Evolutionary conservation across 1,140 invertebrate genomes (phyloP), one percentile per base, ranked within the genome.

Genomic region (Microplitis demolitor): DNA sequence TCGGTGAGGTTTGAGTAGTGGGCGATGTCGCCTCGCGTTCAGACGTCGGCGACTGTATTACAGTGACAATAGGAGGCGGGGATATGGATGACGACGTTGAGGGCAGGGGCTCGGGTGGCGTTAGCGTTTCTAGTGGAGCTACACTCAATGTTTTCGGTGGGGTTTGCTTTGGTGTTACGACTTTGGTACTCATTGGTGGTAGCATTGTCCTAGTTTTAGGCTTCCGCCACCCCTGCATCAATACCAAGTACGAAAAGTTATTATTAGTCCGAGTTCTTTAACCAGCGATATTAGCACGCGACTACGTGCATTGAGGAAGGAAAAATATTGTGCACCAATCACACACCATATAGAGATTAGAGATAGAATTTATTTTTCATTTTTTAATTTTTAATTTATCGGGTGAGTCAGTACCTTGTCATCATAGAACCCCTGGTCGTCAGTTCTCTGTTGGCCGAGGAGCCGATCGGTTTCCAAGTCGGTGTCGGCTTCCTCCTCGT

Each of bases 351-450:
- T 11, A 45, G 39, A 45, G 11, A 45, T 45, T 8, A 6, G 11
- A 45, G 39, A 45, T 45, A 45, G 5, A 45, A 45, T 45, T 9
- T 39, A 39, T 81, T 81, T 75, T 80, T 85, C 83, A 81, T 81
- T 85, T 81, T 82, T 81, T 80, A 83, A 83, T 75, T 78, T 81
- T 83, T 84, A 83, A 77, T 83, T 70, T 51, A 45, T 6, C 8
- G 3, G 13, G 24, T 24, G 24, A 24, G 24, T 16, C 6, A 76
- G 78, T 75, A 90, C 93, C 89, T 96, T 96, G 73, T 96, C 94
- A 81, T 96, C 95, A 79, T 94, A 96, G 85, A 96, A 96, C 74
- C 94, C 94, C 85, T 95, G 94, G 84, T 97, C 95, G 77, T 96
- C 95, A 11, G 94, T 94, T 73, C 95, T 88, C 81, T 97, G 95